These are phyloP conservation scores for Sterrhoptilus dennistouni DNA, from an alignment of 2,113 vertebrate species.

Conservation along the genomic window DNA sequence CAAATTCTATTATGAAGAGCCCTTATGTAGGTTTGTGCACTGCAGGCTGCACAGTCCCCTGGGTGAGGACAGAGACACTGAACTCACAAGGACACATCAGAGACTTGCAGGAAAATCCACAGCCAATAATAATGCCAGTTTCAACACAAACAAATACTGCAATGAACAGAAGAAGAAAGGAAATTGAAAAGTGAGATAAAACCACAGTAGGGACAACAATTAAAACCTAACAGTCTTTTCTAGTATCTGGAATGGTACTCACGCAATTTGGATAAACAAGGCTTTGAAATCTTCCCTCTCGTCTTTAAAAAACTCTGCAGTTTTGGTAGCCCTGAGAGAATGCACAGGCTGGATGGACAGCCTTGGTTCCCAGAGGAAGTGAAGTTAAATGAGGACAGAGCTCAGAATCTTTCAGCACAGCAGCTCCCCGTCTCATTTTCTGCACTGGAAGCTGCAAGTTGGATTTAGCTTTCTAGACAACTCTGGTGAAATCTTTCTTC, in stretches of 20 bases:
- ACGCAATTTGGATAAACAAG: neutral
- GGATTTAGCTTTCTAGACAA: neutral
- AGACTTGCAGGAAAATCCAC: neutral
- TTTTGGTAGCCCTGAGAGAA: neutral
- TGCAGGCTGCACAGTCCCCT: neutral
- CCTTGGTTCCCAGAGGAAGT: neutral
- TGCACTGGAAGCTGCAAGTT: neutral
- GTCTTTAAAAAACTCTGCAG: rapidly evolving
- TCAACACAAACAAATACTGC: neutral
- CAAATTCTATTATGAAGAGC: neutral
- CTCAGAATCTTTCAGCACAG: neutral
- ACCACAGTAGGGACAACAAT: neutral
- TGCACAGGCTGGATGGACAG: neutral
- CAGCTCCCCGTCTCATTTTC: neutral
- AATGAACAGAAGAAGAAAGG: neutral
- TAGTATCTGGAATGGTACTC: neutral
- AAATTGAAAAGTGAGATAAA: neutral
- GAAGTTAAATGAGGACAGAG: neutral
- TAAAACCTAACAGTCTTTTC: neutral
- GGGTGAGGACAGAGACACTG: neutral
- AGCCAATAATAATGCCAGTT: neutral
- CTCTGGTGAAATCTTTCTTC: neutral
- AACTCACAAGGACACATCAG: neutral
- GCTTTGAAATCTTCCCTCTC: neutral
- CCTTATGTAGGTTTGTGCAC: neutral